phyloP scores from a whole-genome alignment of 2,888 invertebrate species.

The Hydraecia micacea region DNA sequence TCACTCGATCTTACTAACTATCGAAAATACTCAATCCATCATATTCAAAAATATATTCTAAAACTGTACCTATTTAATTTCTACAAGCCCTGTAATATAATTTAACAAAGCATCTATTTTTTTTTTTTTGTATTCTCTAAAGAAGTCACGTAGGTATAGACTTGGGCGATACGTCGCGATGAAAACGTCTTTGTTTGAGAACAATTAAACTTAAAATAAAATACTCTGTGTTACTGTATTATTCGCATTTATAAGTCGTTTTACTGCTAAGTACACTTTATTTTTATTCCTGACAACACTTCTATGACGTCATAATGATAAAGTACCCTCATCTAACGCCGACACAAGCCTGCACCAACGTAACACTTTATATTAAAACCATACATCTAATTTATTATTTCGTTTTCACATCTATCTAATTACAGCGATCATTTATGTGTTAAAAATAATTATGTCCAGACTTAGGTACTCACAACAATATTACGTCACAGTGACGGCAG shows the following conservation, averaged over 20 bases:
- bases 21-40: slow-evolving; percentile 46
- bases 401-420: slow-evolving; percentile 29
- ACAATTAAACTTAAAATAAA: not conserved
- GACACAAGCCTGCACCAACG: slow-evolving; percentile 31
- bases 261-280: not conserved
- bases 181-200: not conserved
- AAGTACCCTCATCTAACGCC: slow-evolving; percentile 2
- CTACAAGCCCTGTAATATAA: slow-evolving; percentile 66
- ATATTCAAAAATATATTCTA: slow-evolving; percentile 59
- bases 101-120: slow-evolving; percentile 61
- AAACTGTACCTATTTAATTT: slow-evolving; percentile 33
- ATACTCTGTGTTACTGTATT: not conserved
- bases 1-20: slow-evolving; percentile 29
- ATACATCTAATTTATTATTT: slow-evolving; percentile 47
- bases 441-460: slow-evolving; percentile 58
- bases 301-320: not conserved
- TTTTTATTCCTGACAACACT: slow-evolving; percentile 25
- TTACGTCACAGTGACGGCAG: slow-evolving; percentile 54
- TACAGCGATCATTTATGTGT: slow-evolving; percentile 41
- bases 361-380: slow-evolving; percentile 19
- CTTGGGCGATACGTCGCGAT: not conserved
- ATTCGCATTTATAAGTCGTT: not conserved
- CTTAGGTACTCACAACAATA: slow-evolving; percentile 58
- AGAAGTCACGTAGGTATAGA: slow-evolving; percentile 24
- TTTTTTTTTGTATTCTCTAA: slow-evolving; percentile 20